These are phyloP conservation scores for Proterorhinus semilunaris DNA, from an alignment of 2,113 vertebrate genomes.

Conservation along the genomic window DNA sequence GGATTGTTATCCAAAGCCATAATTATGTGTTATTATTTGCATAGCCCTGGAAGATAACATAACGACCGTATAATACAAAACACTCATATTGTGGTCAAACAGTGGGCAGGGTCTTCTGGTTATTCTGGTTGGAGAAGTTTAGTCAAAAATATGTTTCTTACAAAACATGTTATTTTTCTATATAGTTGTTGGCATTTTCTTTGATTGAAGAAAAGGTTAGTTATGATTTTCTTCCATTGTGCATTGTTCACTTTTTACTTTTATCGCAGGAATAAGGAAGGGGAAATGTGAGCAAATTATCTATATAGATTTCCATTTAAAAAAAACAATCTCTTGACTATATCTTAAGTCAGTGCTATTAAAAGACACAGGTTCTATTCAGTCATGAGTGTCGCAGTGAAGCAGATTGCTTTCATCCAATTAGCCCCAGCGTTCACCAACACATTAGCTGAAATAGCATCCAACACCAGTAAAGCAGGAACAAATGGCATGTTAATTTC, in stretches of 20 bases:
- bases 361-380: constrained; percentile 6
- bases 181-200: too few species aligned
- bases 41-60: too few species aligned
- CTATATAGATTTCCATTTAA: constrained; percentile 27
- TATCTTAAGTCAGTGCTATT: constrained; percentile 1
- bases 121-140: too few species aligned
- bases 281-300: neutral
- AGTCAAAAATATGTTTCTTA: too few species aligned
- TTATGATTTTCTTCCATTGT: too few species aligned
- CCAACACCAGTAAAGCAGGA: constrained; percentile 33
- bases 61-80: neutral
- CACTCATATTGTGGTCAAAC: neutral
- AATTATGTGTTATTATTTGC: neutral
- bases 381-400: constrained; percentile 33
- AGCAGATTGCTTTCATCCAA: constrained; percentile 32
- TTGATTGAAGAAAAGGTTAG: too few species aligned
- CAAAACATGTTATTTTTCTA: too few species aligned
- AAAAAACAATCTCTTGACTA: neutral
- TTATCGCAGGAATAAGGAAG: too few species aligned
- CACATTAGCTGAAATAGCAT: constrained; percentile 51
- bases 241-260: too few species aligned
- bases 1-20: constrained; percentile 35
- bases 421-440: constrained; percentile 36
- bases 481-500: constrained; percentile 58
- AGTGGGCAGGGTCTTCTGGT: too few species aligned